Base-by-base conservation (phyloP, 2,888 invertebrate species). In the Sinhomidia bicolor region DNA sequence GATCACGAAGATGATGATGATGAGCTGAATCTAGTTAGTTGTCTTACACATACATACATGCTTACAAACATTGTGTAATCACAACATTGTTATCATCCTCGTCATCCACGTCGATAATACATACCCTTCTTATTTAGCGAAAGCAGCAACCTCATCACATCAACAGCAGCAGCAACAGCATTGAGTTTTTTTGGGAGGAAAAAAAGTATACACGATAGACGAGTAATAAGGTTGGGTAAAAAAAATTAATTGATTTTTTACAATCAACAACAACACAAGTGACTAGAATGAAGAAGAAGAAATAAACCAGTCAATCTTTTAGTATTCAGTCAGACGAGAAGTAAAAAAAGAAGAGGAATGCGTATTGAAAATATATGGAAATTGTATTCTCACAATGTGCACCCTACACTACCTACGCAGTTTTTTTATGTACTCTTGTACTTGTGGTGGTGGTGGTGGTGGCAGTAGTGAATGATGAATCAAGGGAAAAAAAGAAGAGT, bases 191-290 rank as follows among this genome's bases (percentile, higher is more conserved):
- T 80, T 12, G 17, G 60, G 32, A 80, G 62, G 14, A 60, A 80
- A 51, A 81, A 20, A 62, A 9, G 17, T 20, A 68, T 17, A 82
- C 32, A 36, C 17, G 32, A 36, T 7, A 36, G 36, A 20, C 20
- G 36, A 78, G 78, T 78, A 78, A 57, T 78, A 78, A n/a, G 78
- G 57, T 10, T 78, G 36, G 62, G 87, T 54, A 74, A 88, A 88
- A 86, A 36, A 88, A 88, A 88, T 82, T 88, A 82, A 88, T 82
- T 88, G 82, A 82, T 82, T 88, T 88, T 88, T 88, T 88, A 81
- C 88, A 86, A 86, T 86, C 85, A 80, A 80, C 80, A 44, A 47
- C 62, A 80, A 80, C 57, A 41, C 51, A 29, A 68, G 51, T 36
- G 82, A 82, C 82, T 65, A 82, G 44, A 51, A 65, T 47, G 65